These are phyloP conservation scores for Cosmorhoe ocellata DNA, from an alignment of 2,888 invertebrate genomes.

Conservation along the genomic window DNA sequence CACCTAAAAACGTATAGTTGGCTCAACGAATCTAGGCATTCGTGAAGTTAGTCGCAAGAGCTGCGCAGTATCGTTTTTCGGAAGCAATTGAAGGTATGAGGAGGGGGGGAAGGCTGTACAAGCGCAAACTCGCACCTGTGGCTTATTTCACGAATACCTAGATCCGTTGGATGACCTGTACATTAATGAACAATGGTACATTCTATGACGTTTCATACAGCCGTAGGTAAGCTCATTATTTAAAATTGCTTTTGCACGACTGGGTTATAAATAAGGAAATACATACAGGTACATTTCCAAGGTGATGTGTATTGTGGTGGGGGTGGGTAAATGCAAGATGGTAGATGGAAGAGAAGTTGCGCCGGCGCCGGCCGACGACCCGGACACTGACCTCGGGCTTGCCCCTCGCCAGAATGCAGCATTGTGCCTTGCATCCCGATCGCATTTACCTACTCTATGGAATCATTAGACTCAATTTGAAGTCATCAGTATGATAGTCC, in stretches of 20 bases:
- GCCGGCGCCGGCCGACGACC: conserved; percentile 52
- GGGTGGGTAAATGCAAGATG: conserved; percentile 12
- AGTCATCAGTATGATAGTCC: too few relatives aligned
- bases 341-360: conserved; percentile 39
- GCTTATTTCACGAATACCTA: too few relatives aligned
- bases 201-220: conserved; percentile 12
- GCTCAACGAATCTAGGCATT: too few relatives aligned
- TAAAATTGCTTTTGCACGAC: conserved; percentile 27
- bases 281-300: conserved; percentile 34
- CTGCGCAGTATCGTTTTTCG: too few relatives aligned
- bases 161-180: too few relatives aligned
- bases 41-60: too few relatives aligned
- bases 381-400: conserved; percentile 56
- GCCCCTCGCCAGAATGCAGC: conserved; percentile 43
- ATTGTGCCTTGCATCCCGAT: conserved; percentile 35
- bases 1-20: too few relatives aligned
- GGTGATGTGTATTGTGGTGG: conserved; percentile 40
- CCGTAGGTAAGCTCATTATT: conserved; percentile 23
- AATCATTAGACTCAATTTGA: too few relatives aligned
- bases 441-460: too few relatives aligned
- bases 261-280: conserved; percentile 37
- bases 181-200: conserved; percentile 22
- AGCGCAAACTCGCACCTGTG: too few relatives aligned
- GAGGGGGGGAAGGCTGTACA: too few relatives aligned
- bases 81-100: too few relatives aligned